Conservation (phyloP, 2,113 vertebrate genomes). For the human region DNA sequence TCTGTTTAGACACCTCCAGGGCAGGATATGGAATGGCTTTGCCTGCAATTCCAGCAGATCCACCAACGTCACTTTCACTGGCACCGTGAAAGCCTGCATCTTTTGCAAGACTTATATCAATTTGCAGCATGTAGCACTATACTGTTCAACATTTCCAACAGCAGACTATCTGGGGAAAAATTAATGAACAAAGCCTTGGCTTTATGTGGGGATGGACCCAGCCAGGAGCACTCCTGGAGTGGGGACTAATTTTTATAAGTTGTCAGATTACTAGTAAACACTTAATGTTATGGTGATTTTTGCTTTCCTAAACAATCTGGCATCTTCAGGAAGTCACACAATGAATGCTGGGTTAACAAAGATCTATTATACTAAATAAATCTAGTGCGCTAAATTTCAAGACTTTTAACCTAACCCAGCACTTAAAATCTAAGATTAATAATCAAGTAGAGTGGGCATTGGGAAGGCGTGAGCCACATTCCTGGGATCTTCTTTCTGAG, state of each 20-base stretch:
- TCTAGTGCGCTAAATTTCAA: neutral
- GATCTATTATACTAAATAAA: neutral
- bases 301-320: neutral
- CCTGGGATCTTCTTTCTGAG: neutral
- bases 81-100: fast-evolving
- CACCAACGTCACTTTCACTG: too few relatives aligned
- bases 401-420: neutral
- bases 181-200: neutral
- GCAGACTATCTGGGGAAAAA: neutral
- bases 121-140: neutral
- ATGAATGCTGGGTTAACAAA: neutral
- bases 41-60: neutral
- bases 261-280: neutral
- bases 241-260: neutral
- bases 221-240: neutral
- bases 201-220: neutral
- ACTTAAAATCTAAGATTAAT: neutral
- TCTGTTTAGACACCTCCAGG: neutral
- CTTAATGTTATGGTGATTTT: neutral
- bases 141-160: neutral
- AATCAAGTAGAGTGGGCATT: neutral
- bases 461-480: fast-evolving
- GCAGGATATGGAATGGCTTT: neutral
- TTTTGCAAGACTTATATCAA: neutral
- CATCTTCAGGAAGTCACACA: neutral